A percentile compares a stretch with the other conserved stretches of the same genome.
Conservation (phyloP, 2,888 invertebrate species). For the Coleophora flavipennella region DNA sequence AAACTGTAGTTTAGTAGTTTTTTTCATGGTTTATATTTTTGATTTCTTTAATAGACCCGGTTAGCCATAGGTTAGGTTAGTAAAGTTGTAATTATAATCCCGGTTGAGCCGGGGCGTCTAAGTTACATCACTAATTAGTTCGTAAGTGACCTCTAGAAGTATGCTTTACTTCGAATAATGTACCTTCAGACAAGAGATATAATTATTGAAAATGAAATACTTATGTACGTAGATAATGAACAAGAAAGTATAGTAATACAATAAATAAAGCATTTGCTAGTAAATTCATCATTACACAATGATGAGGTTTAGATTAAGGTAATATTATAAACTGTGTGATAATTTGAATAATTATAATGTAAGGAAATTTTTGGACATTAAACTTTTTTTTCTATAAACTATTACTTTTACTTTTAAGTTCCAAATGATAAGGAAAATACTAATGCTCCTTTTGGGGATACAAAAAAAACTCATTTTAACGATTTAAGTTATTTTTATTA, state of each 20-base stretch:
- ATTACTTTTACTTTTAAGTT: too few relatives aligned
- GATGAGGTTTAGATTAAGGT: neutral
- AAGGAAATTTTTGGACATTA: neutral
- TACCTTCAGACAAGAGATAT: too few relatives aligned
- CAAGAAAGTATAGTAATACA: neutral
- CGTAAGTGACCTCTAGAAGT: conserved; percentile 8
- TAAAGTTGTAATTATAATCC: conserved; percentile 6
- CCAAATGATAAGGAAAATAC: too few relatives aligned
- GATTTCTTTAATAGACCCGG: too few relatives aligned
- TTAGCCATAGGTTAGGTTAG: too few relatives aligned
- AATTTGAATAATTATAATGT: neutral
- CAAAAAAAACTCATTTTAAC: conserved; percentile 5
- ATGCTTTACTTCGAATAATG: neutral
- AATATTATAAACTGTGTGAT: neutral
- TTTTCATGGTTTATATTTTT: too few relatives aligned
- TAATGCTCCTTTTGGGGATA: neutral
- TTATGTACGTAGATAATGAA: neutral
- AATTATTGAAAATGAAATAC: too few relatives aligned
- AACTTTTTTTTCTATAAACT: too few relatives aligned
- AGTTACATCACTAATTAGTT: neutral
- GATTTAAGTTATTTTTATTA: conserved; percentile 11
- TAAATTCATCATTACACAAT: neutral
- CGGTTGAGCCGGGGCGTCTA: conserved; percentile 12
- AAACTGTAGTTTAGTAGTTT: too few relatives aligned
- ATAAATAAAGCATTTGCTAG: too few relatives aligned